Evolutionary conservation across 2,888 invertebrate species (phyloP).

Genomic region (Poecilus cupreus): DNA sequence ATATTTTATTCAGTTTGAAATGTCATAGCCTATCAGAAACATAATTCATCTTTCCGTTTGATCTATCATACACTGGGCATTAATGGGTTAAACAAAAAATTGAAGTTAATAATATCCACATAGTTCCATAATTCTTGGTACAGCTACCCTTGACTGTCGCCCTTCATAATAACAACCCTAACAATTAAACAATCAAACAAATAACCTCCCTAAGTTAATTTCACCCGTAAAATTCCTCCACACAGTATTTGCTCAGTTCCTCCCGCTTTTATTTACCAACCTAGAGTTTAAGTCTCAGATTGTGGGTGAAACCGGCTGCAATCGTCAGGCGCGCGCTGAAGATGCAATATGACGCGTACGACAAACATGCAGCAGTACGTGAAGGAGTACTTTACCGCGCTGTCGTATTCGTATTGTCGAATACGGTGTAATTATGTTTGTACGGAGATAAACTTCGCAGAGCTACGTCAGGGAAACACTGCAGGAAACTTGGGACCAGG

Average conservation of each 20-base stretch:
- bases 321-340: not conserved
- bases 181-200: not conserved
- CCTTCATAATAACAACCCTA: not conserved
- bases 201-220: not conserved
- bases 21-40: too few relatives aligned
- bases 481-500: not conserved
- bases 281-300: not conserved
- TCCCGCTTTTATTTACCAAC: not conserved
- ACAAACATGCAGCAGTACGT: not conserved
- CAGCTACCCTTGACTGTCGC: not conserved
- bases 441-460: conserved; percentile 3
- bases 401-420: not conserved
- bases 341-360: conserved; percentile 31
- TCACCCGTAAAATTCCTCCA: not conserved
- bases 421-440: conserved; percentile 32
- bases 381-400: not conserved
- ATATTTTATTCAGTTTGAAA: too few relatives aligned
- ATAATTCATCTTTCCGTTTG: too few relatives aligned
- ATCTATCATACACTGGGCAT: too few relatives aligned
- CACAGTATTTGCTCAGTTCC: not conserved
- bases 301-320: not conserved
- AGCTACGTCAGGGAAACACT: not conserved
- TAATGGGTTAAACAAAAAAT: too few relatives aligned
- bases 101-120: too few relatives aligned
- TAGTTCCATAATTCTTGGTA: too few relatives aligned